Percentiles rank a stretch among this genome's conserved stretches.
These are phyloP conservation scores for Helicoverpa assulta DNA, from an alignment of 2,888 invertebrate species.

Conservation along the genomic window DNA sequence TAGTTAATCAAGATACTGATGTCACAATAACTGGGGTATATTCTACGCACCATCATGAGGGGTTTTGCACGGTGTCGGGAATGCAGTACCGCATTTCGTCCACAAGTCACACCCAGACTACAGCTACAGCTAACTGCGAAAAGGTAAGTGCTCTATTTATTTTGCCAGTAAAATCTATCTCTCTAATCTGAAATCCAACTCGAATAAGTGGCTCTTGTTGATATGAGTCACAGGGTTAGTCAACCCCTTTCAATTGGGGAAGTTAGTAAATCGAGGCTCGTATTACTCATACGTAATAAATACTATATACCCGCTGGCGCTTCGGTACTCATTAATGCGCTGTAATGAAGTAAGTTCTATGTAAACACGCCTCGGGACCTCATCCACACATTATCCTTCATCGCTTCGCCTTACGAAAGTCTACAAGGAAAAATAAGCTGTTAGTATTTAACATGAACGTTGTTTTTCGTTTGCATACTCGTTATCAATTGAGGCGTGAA, in stretches of 20 bases:
- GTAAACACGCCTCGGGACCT: constrained; percentile 85
- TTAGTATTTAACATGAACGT: constrained; percentile 67
- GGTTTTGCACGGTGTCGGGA: constrained; percentile 95
- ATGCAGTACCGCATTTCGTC: constrained; percentile 97
- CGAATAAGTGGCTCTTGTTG: constrained; percentile 40
- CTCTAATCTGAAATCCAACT: constrained; percentile 9
- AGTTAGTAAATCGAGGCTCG: constrained; percentile 73
- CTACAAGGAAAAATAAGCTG: constrained; percentile 75
- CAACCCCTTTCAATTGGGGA: constrained; percentile 55
- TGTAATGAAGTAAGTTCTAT: constrained; percentile 88
- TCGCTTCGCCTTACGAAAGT: constrained; percentile 69
- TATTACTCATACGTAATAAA: constrained; percentile 75
- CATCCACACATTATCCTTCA: constrained; percentile 81
- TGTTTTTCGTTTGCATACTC: constrained; percentile 61
- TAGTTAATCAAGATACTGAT: constrained; percentile 96
- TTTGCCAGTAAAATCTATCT: not conserved
- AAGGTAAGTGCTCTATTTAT: constrained; percentile 82
- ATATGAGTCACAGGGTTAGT: constrained; percentile 31
- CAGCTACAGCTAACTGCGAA: constrained; percentile 94
- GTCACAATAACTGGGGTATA: constrained; percentile 97
- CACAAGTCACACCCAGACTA: constrained; percentile 96
- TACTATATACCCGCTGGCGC: constrained; percentile 74
- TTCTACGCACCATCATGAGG: constrained; percentile 95
- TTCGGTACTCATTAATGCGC: constrained; percentile 84
- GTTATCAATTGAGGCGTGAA: constrained; percentile 72